Evolutionary conservation across 2,888 invertebrate species (phyloP).

Genomic region (Ormyrus thymus): DNA sequence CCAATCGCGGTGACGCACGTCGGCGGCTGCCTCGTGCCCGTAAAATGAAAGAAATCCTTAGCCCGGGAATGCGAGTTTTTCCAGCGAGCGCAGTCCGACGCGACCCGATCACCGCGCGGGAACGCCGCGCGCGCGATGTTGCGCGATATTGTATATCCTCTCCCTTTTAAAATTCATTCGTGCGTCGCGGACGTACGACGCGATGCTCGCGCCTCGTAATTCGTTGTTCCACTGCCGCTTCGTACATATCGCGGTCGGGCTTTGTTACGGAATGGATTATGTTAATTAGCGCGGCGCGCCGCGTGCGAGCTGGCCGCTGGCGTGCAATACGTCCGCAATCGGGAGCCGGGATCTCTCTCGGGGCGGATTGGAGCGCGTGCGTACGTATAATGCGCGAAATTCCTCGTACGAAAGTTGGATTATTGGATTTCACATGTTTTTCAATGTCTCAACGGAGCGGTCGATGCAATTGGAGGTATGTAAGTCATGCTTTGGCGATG

Average conservation of each 20-base stretch:
- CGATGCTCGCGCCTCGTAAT: neutral
- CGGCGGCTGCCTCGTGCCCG: too few relatives aligned
- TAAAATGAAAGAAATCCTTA: too few relatives aligned
- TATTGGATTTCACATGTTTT: constrained; percentile 12
- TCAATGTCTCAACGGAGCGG: neutral
- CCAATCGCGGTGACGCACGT: too few relatives aligned
- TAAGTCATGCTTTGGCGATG: neutral
- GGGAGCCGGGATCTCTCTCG: neutral
- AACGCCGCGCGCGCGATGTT: constrained; percentile 7
- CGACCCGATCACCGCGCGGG: neutral
- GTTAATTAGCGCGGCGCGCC: constrained; percentile 15
- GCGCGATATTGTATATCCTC: neutral
- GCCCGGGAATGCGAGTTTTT: too few relatives aligned
- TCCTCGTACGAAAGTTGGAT: constrained; percentile 27
- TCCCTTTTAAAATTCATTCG: constrained; percentile 33
- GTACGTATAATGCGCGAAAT: neutral
- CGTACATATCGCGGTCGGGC: neutral
- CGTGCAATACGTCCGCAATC: neutral
- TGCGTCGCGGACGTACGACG: neutral
- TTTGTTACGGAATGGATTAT: constrained; percentile 38
- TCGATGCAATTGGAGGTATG: neutral
- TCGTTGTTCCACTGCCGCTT: neutral
- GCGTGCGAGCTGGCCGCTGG: neutral
- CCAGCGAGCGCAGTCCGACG: too few relatives aligned
- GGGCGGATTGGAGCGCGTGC: neutral